Evolutionary conservation across 2,113 vertebrate genomes (phyloP).

Genomic region (Lophura nycthemera): DNA sequence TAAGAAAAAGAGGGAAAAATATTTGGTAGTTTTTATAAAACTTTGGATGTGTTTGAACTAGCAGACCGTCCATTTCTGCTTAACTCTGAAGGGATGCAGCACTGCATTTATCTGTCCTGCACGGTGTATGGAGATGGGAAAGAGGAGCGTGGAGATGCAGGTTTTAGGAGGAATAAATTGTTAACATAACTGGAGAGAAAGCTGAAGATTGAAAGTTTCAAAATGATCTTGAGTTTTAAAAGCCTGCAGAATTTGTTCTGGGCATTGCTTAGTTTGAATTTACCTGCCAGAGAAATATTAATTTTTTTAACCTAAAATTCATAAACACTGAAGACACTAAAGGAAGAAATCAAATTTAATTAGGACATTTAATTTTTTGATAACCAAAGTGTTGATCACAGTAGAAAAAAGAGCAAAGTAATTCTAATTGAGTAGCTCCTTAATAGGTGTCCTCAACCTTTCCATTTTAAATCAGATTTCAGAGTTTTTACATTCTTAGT

Average conservation of each 20-base stretch:
- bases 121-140: not conserved
- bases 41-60: not conserved
- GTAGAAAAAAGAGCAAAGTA: conserved; percentile 5
- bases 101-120: accelerated
- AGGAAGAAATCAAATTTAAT: conserved; percentile 31
- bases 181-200: not conserved
- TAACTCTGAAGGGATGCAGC: not conserved
- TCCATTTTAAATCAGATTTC: not conserved
- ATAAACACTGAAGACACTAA: not conserved
- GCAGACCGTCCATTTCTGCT: not conserved
- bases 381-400: not conserved
- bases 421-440: not conserved
- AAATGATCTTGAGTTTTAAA: not conserved
- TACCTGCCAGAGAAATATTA: not conserved
- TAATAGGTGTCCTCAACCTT: not conserved
- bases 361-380: not conserved
- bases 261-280: not conserved
- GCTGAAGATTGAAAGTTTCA: not conserved
- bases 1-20: not conserved
- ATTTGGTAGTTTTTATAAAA: not conserved
- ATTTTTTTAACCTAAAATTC: not conserved
- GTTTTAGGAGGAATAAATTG: not conserved
- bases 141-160: accelerated
- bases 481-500: not conserved
- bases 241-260: not conserved